A percentile compares a stretch with the other conserved stretches of the same genome.
Conservation (phyloP, 2,113 vertebrate genomes). For the Eleginops maclovinus region DNA sequence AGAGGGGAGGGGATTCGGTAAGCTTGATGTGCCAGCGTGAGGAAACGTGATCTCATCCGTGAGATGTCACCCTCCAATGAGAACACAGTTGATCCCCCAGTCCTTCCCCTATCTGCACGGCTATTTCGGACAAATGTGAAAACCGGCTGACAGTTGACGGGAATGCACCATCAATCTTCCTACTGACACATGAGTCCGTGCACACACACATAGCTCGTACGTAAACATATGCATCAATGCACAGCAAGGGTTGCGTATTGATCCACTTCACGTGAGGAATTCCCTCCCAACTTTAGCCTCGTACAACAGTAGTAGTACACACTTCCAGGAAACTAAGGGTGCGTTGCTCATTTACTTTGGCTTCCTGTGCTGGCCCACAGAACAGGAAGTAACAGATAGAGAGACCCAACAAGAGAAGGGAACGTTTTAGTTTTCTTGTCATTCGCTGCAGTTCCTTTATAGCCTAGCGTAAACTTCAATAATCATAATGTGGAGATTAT, state of each 20-base stretch:
- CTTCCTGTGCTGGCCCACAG: slow-evolving; percentile 47
- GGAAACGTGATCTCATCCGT: slow-evolving; percentile 64
- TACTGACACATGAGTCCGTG: slow-evolving; percentile 14
- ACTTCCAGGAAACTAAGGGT: slow-evolving; percentile 61
- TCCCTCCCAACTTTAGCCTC: slow-evolving; percentile 49
- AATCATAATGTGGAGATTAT: too few species aligned
- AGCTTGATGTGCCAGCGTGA: slow-evolving; percentile 58
- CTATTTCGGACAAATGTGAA: slow-evolving; percentile 67
- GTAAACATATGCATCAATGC: slow-evolving; percentile 14
- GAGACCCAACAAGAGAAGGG: background rate
- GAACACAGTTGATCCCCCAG: slow-evolving; percentile 52
- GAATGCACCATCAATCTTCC: slow-evolving; percentile 47
- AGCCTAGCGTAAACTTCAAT: too few species aligned
- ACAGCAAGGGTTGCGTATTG: slow-evolving; percentile 20
- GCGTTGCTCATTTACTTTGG: slow-evolving; percentile 71
- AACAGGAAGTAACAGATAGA: slow-evolving; percentile 27
- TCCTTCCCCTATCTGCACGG: slow-evolving; percentile 49
- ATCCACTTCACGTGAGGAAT: slow-evolving; percentile 42
- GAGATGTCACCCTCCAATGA: slow-evolving; percentile 62
- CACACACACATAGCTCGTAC: slow-evolving; percentile 1
- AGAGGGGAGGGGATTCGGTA: slow-evolving; percentile 21
- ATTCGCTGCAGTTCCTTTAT: too few species aligned
- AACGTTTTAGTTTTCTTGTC: too few species aligned
- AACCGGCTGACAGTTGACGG: slow-evolving; percentile 56
- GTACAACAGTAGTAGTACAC: slow-evolving; percentile 47